phyloP scores from a whole-genome alignment of 2,888 invertebrate genomes.

The Dolichopus griseipennis region DNA sequence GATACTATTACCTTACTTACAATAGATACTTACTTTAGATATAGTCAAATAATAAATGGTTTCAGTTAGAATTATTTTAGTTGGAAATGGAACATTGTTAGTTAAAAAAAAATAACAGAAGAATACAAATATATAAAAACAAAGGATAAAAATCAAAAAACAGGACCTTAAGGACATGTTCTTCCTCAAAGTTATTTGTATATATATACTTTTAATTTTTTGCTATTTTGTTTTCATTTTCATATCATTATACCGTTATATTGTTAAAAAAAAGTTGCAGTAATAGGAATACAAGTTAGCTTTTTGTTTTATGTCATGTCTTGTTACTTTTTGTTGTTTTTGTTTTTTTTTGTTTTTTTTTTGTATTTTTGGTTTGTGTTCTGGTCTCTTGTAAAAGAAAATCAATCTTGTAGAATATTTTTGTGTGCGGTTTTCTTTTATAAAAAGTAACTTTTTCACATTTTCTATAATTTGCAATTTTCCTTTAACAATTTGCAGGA shows the following conservation, averaged over 20 bases:
- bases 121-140: background rate
- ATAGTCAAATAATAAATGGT: background rate
- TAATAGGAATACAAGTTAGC: background rate
- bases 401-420: background rate
- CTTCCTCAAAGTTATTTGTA: background rate
- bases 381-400: background rate
- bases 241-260: background rate
- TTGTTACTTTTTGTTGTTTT: background rate
- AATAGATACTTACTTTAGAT: too few relatives aligned
- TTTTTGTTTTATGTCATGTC: background rate
- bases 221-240: background rate
- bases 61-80: background rate
- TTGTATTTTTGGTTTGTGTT: too few relatives aligned
- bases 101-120: too few relatives aligned
- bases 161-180: slow-evolving; percentile 6
- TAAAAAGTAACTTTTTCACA: background rate
- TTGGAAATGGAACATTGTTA: too few relatives aligned
- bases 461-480: background rate
- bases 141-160: background rate
- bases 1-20: too few relatives aligned
- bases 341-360: too few relatives aligned
- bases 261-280: background rate
- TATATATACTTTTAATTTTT: background rate
- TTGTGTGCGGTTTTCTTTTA: too few relatives aligned
- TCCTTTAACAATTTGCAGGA: background rate